Evolutionary conservation across 2,888 invertebrate genomes (phyloP).

Genomic region (Heteromurus nitidus): DNA sequence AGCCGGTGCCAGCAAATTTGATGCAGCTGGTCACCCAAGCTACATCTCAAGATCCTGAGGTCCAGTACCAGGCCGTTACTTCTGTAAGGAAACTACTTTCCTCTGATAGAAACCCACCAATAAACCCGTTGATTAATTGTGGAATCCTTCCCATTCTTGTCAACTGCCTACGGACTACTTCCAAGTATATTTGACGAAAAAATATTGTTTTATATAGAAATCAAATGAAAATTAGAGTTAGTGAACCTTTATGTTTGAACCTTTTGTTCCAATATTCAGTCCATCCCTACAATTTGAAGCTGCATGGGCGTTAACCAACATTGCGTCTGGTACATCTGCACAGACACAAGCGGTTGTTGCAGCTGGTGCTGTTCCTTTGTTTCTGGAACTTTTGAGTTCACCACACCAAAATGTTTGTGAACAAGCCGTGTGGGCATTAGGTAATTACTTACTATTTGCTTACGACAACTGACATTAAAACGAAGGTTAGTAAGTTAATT

Average conservation of each 20-base stretch:
- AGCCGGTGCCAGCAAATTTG: conserved; percentile 70
- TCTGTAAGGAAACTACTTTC: conserved; percentile 92
- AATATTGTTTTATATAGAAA: conserved; percentile 7
- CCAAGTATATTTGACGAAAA: conserved; percentile 67
- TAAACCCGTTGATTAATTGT: conserved; percentile 87
- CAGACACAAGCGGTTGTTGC: conserved; percentile 93
- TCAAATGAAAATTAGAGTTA: not conserved
- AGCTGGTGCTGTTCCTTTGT: conserved; percentile 88
- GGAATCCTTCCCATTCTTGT: conserved; percentile 85
- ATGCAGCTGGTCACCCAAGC: conserved; percentile 69
- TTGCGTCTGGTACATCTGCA: conserved; percentile 94
- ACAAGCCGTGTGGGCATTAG: conserved; percentile 96
- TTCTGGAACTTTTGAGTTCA: conserved; percentile 84
- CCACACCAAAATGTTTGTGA: conserved; percentile 85
- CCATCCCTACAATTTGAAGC: conserved; percentile 93
- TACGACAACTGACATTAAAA: too few relatives aligned
- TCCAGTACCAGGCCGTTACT: conserved; percentile 81
- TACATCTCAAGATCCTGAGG: conserved; percentile 66
- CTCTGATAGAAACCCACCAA: conserved; percentile 92
- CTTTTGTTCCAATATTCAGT: too few relatives aligned
- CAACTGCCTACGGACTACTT: conserved; percentile 69
- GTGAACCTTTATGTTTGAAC: too few relatives aligned
- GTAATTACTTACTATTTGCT: conserved; percentile 75
- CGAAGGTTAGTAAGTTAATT: not conserved
- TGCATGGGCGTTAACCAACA: conserved; percentile 97